Evolutionary conservation across 2,113 vertebrate species (phyloP).

Genomic region (Trichomycterus rosablanca): DNA sequence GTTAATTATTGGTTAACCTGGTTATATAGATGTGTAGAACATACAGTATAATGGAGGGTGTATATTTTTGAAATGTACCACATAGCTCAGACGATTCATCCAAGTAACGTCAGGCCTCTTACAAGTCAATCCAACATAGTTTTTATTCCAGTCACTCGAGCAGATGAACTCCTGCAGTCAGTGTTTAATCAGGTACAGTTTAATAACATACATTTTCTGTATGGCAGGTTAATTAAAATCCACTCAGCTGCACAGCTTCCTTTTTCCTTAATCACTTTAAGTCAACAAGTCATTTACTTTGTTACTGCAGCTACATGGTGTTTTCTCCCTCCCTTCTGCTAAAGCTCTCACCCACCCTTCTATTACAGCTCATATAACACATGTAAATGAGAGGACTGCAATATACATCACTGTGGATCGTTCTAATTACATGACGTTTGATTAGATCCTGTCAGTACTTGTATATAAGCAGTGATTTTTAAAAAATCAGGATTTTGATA

Average conservation of each 20-base stretch:
- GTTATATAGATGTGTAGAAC: too few relatives aligned
- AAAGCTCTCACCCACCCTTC: too few relatives aligned
- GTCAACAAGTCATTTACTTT: slow-evolving; percentile 67
- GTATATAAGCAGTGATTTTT: neutral
- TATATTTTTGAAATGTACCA: too few relatives aligned
- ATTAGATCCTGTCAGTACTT: neutral
- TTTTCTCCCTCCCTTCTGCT: slow-evolving; percentile 41
- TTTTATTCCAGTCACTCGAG: slow-evolving; percentile 62
- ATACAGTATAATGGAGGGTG: too few relatives aligned
- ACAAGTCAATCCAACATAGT: too few relatives aligned
- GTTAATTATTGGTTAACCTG: too few relatives aligned
- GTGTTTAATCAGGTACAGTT: slow-evolving; percentile 60
- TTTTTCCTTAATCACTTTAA: slow-evolving; percentile 61
- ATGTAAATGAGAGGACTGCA: slow-evolving; percentile 57
- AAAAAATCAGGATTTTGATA: neutral
- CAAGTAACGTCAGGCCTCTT: too few relatives aligned
- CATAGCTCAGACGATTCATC: too few relatives aligned
- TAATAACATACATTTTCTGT: slow-evolving; percentile 68
- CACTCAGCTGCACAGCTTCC: slow-evolving; percentile 56
- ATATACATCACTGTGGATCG: slow-evolving; percentile 5
- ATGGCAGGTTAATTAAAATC: slow-evolving; percentile 71
- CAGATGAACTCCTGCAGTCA: slow-evolving; percentile 60
- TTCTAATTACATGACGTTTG: neutral
- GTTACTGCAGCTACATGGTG: slow-evolving; percentile 43
- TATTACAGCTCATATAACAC: slow-evolving; percentile 58